Evolutionary conservation across 2,113 vertebrate genomes (phyloP).

Genomic region (Pomatostomus ruficeps): DNA sequence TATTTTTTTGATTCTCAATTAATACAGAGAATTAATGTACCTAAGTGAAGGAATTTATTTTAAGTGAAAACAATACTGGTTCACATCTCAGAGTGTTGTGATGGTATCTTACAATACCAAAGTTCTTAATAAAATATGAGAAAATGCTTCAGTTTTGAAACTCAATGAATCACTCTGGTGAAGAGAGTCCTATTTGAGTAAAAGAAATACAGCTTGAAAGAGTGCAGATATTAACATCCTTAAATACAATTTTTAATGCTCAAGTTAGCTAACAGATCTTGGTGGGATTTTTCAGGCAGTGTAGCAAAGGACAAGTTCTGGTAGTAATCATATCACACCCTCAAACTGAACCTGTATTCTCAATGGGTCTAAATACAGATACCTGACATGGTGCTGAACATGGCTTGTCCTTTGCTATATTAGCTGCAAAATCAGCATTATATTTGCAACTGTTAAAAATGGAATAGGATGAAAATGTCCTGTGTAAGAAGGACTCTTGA

Average conservation of each 20-base stretch:
- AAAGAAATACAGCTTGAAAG: background rate
- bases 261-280: background rate
- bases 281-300: background rate
- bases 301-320: background rate
- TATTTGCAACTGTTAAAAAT: background rate
- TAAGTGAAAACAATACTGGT: background rate
- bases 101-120: background rate
- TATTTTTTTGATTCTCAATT: background rate
- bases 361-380: background rate
- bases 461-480: background rate
- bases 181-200: background rate
- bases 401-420: background rate
- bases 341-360: background rate
- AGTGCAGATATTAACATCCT: background rate
- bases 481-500: background rate
- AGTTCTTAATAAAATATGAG: background rate
- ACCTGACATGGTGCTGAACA: background rate
- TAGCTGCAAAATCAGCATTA: conserved; percentile 9
- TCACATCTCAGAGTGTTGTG: background rate
- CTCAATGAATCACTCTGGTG: background rate
- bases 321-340: background rate
- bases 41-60: background rate
- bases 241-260: background rate
- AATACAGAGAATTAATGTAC: background rate
- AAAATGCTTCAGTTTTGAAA: background rate